Evolutionary conservation across 2,888 invertebrate genomes (phyloP).

Genomic region (Catotricha subobsoleta): DNA sequence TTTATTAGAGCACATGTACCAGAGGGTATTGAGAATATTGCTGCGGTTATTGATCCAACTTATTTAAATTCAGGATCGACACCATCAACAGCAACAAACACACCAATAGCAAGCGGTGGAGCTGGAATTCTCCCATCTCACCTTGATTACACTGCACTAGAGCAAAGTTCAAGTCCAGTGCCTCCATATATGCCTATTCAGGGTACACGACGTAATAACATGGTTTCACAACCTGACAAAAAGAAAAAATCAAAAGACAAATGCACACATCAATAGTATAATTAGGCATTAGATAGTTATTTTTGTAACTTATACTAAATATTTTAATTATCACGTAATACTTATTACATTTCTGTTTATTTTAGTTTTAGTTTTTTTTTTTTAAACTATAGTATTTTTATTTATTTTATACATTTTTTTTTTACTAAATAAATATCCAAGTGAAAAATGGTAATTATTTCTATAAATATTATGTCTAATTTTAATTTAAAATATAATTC

Average conservation of each 20-base stretch:
- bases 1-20: neutral
- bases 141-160: conserved; percentile 15
- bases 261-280: conserved; percentile 45
- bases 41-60: conserved; percentile 48
- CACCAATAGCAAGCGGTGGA: conserved; percentile 13
- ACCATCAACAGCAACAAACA: conserved; percentile 22
- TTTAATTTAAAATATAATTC: no score
- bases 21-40: conserved; percentile 33
- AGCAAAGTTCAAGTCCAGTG: conserved; percentile 34
- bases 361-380: no score
- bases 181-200: conserved; percentile 65
- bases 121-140: conserved; percentile 1
- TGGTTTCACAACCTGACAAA: conserved; percentile 41
- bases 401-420: no score
- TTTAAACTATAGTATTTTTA: no score
- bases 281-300: no score
- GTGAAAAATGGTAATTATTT: no score
- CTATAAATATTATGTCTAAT: no score
- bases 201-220: conserved; percentile 48
- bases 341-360: no score
- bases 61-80: conserved; percentile 24
- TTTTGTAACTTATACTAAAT: no score
- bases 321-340: no score
- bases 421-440: no score
- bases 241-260: conserved; percentile 37